phyloP scores from a whole-genome alignment of 92 coral and sea anemone genomes.

The Palythoa heliodiscus region DNA sequence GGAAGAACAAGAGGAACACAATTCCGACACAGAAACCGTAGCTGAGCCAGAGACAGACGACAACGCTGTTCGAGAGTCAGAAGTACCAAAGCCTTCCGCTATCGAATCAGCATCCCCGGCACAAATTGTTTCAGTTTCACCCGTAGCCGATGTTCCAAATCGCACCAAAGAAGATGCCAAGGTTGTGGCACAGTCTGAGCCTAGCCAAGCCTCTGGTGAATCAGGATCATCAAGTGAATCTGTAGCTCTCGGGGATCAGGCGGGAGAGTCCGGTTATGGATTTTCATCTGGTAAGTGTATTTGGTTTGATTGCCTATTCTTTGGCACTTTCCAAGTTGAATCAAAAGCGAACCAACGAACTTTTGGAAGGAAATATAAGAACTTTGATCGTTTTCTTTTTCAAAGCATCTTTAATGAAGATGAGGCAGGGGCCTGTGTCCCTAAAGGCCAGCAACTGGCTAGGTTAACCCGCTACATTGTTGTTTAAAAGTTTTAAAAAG shows the following conservation, averaged over 20 bases:
- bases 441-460: no score
- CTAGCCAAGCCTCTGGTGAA: slow-evolving; percentile 44
- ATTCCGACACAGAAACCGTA: slow-evolving; percentile 42
- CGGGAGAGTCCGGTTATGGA: slow-evolving; percentile 19
- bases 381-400: no score
- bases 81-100: slow-evolving; percentile 21
- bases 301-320: neutral
- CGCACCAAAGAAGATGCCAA: slow-evolving; percentile 34
- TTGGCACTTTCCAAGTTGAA: no score
- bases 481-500: no score
- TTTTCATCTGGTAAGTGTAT: slow-evolving; percentile 23
- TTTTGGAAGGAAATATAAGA: no score
- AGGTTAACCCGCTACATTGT: no score
- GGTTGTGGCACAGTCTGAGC: slow-evolving; percentile 16
- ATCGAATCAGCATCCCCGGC: slow-evolving; percentile 7
- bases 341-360: no score
- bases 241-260: slow-evolving; percentile 30
- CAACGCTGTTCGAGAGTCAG: slow-evolving; percentile 41
- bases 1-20: slow-evolving; percentile 23
- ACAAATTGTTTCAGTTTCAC: neutral
- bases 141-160: slow-evolving; percentile 1
- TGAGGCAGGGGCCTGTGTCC: no score
- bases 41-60: slow-evolving; percentile 40
- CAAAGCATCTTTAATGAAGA: no score
- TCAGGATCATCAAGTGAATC: slow-evolving; percentile 41